A percentile compares a stretch with the other conserved stretches of the same genome.
Conservation (phyloP, 2,797 vertebrate genomes). For the Vultur gryphus region DNA sequence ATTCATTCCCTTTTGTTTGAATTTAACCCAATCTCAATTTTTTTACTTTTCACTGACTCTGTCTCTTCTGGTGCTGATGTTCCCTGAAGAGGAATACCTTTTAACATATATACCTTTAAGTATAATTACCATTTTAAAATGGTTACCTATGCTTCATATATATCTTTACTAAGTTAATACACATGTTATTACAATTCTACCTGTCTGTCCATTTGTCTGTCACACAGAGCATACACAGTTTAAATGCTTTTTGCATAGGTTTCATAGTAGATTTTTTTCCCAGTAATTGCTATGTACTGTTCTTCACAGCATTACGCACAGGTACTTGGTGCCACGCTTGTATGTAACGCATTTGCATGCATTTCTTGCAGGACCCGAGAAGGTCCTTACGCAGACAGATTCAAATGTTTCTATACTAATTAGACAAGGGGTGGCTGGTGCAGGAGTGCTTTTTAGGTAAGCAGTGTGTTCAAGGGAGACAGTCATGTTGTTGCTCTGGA, state of each 20-base stretch:
- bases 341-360: neutral
- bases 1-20: neutral
- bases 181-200: neutral
- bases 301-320: neutral
- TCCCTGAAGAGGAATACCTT: neutral
- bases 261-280: neutral
- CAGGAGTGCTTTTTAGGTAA: neutral
- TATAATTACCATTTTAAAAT: neutral
- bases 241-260: neutral
- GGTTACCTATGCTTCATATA: neutral
- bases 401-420: neutral
- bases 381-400: rapidly evolving
- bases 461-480: rapidly evolving
- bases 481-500: neutral
- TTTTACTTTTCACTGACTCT: neutral
- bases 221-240: neutral
- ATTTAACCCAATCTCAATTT: neutral
- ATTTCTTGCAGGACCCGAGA: neutral
- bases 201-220: neutral
- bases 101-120: neutral
- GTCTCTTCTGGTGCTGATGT: neutral
- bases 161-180: neutral
- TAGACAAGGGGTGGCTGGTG: neutral
- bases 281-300: neutral
- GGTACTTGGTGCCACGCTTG: neutral